phyloP scores from a whole-genome alignment of 2,113 vertebrate species.

The Boulengeromyrus knoepffleri region DNA sequence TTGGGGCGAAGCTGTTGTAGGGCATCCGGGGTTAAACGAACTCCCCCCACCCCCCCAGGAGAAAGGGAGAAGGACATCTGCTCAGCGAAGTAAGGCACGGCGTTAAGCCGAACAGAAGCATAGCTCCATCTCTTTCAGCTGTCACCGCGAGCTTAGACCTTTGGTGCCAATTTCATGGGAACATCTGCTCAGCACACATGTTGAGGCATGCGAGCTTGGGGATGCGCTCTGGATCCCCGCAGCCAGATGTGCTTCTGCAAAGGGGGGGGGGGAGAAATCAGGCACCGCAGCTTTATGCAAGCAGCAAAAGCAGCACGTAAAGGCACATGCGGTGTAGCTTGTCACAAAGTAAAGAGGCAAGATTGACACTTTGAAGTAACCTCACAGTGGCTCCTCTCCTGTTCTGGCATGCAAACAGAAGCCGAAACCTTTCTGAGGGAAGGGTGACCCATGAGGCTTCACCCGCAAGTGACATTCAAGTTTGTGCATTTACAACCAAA shows the following conservation, averaged over 20 bases:
- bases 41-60: background rate
- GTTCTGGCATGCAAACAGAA: background rate
- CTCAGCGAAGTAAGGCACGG: background rate
- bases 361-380: background rate
- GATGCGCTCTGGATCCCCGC: background rate
- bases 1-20: background rate
- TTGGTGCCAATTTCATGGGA: background rate
- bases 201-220: conserved; percentile 5
- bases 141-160: background rate
- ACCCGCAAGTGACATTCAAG: background rate
- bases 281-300: background rate
- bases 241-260: background rate
- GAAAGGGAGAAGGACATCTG: background rate
- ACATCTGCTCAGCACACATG: background rate
- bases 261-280: background rate
- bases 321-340: background rate
- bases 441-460: background rate
- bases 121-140: background rate
- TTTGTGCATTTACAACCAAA: background rate
- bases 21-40: background rate
- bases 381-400: background rate
- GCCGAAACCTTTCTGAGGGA: background rate
- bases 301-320: background rate
- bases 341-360: background rate
- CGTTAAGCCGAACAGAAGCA: background rate